Evolutionary conservation across 2,113 vertebrate genomes (phyloP).

Genomic region (Zosterops japonicus): DNA sequence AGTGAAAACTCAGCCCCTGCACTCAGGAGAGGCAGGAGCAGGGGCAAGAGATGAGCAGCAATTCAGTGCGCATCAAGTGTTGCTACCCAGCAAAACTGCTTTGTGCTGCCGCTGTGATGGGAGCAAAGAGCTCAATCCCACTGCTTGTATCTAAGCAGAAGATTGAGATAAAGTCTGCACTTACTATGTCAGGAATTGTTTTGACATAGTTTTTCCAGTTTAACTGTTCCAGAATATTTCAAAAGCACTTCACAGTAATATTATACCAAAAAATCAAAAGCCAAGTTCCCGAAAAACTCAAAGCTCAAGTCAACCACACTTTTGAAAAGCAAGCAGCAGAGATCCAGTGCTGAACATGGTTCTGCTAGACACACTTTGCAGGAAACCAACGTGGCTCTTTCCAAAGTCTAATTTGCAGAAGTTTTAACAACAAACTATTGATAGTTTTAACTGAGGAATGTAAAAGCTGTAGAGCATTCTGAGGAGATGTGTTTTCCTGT

Average conservation of each 20-base stretch:
- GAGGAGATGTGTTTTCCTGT: background rate
- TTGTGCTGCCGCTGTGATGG: background rate
- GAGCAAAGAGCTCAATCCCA: background rate
- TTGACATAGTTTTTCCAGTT: background rate
- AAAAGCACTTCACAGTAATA: background rate
- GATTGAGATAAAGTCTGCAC: background rate
- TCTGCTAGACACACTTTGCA: background rate
- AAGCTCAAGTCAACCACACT: background rate
- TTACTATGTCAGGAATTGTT: background rate
- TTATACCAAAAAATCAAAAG: background rate
- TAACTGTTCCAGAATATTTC: background rate
- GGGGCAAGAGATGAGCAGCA: background rate
- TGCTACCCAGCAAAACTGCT: background rate
- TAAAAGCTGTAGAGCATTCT: background rate
- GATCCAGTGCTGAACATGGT: fast-evolving
- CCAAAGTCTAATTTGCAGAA: background rate
- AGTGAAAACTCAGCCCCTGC: background rate
- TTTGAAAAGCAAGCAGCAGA: background rate
- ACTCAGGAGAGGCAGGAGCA: background rate
- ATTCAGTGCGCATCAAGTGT: background rate
- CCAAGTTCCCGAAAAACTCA: background rate
- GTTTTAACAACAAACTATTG: background rate
- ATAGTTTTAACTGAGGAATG: background rate
- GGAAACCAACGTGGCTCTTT: background rate
- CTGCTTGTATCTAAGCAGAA: background rate